These are phyloP conservation scores for Lamprologus lemairii DNA, from an alignment of 2,113 vertebrate genomes.

Conservation along the genomic window DNA sequence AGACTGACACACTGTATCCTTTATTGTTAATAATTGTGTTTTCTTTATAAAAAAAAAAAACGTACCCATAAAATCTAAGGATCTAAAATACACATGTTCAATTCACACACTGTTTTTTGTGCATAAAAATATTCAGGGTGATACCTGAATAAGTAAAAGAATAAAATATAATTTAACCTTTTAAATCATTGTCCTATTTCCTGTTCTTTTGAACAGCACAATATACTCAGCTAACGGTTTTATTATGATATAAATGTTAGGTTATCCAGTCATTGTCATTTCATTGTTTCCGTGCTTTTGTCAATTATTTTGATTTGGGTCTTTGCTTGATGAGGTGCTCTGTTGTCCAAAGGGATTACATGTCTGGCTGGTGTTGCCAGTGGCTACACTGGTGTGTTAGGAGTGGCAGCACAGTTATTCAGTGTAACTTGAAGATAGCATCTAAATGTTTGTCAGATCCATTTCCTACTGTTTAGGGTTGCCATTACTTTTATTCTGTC, in stretches of 20 bases:
- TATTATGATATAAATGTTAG: background rate
- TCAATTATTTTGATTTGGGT: conserved; percentile 76
- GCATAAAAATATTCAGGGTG: background rate
- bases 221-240: background rate
- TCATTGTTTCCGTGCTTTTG: conserved; percentile 57
- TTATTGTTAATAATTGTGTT: background rate
- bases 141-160: background rate
- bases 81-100: background rate
- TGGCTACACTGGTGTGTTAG: conserved; percentile 54
- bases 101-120: background rate
- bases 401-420: conserved; percentile 57
- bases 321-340: conserved; percentile 66
- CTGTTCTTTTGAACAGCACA: background rate
- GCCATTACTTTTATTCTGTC: conserved; percentile 72
- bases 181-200: background rate
- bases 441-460: conserved; percentile 78
- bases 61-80: background rate
- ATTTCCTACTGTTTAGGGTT: conserved; percentile 58
- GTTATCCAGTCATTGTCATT: conserved; percentile 17
- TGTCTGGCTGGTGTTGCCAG: conserved; percentile 69
- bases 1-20: background rate
- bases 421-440: conserved; percentile 70
- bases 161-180: background rate
- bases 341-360: conserved; percentile 71
- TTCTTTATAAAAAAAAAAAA: background rate